A percentile compares a stretch with the other conserved stretches of the same genome.
phyloP scores from a whole-genome alignment of 2,888 invertebrate genomes.

The Drosophila glabriapex region DNA sequence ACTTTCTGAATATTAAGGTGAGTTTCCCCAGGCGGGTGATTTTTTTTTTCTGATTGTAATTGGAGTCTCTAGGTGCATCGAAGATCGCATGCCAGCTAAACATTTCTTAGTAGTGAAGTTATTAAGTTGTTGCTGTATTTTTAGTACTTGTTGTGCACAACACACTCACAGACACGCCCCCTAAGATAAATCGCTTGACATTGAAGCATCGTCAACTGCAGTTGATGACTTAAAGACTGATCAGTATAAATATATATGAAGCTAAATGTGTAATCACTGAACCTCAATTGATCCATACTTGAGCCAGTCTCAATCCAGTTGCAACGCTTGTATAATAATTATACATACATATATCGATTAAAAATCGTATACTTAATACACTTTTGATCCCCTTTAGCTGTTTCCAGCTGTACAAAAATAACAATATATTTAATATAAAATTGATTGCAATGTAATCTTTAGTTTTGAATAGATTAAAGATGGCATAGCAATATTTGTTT shows the following conservation, averaged over 20 bases:
- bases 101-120: constrained; percentile 29
- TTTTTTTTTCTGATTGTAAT: neutral
- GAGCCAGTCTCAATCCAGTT: neutral
- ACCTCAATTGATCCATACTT: neutral
- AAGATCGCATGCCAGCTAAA: constrained; percentile 33
- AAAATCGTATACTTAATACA: neutral
- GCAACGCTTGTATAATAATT: neutral
- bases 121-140: constrained; percentile 16
- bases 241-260: neutral
- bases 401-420: neutral
- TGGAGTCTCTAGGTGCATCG: constrained; percentile 7
- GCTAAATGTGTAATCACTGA: constrained; percentile 7
- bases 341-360: neutral
- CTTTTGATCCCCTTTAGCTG: neutral
- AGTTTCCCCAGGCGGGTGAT: neutral
- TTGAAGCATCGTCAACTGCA: constrained; percentile 7
- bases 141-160: constrained; percentile 26
- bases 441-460: neutral
- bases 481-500: neutral
- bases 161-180: constrained; percentile 1
- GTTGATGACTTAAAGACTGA: neutral
- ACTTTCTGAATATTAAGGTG: neutral
- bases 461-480: neutral
- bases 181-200: constrained; percentile 15
- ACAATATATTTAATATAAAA: neutral